These are phyloP conservation scores for Steatocranus sp. DNA, from an alignment of 2,797 vertebrate genomes.

Conservation along the genomic window DNA sequence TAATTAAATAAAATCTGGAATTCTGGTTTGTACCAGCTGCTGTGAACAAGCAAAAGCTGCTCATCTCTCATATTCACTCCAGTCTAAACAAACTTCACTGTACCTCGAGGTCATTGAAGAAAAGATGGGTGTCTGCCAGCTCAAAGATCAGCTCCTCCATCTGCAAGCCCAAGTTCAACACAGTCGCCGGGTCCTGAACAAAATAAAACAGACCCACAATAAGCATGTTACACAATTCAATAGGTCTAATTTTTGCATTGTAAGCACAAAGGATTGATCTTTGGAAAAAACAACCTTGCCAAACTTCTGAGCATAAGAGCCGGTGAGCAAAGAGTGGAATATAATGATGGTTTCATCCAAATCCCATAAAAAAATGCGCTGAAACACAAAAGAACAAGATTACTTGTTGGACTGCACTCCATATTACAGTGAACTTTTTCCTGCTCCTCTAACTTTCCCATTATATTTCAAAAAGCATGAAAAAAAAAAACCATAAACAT, in stretches of 20 bases:
- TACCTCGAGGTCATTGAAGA: slow-evolving; percentile 99
- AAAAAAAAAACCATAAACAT: fast-evolving
- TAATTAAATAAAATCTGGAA: fast-evolving
- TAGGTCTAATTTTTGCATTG: too few relatives aligned
- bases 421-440: not conserved
- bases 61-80: fast-evolving
- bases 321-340: slow-evolving; percentile 97
- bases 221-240: not conserved
- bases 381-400: not conserved
- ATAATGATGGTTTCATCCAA: slow-evolving; percentile 99
- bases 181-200: slow-evolving; percentile 86
- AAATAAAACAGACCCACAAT: not conserved
- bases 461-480: not conserved
- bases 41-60: fast-evolving
- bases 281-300: slow-evolving; percentile 82
- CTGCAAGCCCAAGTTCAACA: slow-evolving; percentile 91
- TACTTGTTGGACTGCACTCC: fast-evolving
- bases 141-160: slow-evolving; percentile 99
- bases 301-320: slow-evolving; percentile 95
- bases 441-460: not conserved
- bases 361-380: slow-evolving; percentile 97
- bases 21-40: not conserved
- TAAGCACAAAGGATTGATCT: not conserved
- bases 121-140: slow-evolving; percentile 96
- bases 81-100: not conserved